Percentiles rank a stretch among this genome's conserved stretches.
These are phyloP conservation scores for Ophion ellenae DNA, from an alignment of 2,888 invertebrate genomes.

Conservation along the genomic window DNA sequence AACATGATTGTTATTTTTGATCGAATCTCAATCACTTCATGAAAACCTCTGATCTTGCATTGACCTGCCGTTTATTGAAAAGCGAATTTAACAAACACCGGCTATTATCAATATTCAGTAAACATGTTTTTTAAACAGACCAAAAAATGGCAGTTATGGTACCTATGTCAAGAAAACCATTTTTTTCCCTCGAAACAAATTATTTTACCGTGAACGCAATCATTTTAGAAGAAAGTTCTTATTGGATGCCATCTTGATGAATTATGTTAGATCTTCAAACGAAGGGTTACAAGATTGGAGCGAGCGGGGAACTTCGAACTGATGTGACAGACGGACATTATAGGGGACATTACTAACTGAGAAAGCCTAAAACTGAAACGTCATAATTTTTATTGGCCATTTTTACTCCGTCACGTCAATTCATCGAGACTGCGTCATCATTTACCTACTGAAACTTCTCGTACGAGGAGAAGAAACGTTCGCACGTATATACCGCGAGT, in stretches of 20 bases:
- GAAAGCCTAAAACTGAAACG: constrained; percentile 21
- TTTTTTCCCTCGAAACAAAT: not conserved
- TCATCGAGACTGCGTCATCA: constrained; percentile 33
- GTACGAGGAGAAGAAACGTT: constrained; percentile 27
- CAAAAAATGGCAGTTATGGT: not conserved
- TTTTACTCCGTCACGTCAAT: constrained; percentile 13
- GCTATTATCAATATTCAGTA: too few relatives aligned
- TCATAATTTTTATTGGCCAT: not conserved
- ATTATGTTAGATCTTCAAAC: not conserved
- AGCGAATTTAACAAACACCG: too few relatives aligned
- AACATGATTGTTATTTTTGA: too few relatives aligned
- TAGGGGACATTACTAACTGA: not conserved
- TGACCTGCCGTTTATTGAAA: too few relatives aligned
- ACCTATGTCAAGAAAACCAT: not conserved
- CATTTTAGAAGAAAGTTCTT: not conserved
- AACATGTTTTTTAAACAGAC: not conserved
- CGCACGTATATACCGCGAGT: constrained; percentile 19
- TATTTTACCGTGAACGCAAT: not conserved
- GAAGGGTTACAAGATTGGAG: not conserved
- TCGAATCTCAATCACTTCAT: too few relatives aligned
- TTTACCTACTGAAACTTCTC: constrained; percentile 26
- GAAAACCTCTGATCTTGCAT: too few relatives aligned
- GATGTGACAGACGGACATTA: not conserved
- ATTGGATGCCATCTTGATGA: not conserved
- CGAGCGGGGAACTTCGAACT: not conserved